Conservation (phyloP, 1,140 invertebrate species). For the Anthonomus grandis region DNA sequence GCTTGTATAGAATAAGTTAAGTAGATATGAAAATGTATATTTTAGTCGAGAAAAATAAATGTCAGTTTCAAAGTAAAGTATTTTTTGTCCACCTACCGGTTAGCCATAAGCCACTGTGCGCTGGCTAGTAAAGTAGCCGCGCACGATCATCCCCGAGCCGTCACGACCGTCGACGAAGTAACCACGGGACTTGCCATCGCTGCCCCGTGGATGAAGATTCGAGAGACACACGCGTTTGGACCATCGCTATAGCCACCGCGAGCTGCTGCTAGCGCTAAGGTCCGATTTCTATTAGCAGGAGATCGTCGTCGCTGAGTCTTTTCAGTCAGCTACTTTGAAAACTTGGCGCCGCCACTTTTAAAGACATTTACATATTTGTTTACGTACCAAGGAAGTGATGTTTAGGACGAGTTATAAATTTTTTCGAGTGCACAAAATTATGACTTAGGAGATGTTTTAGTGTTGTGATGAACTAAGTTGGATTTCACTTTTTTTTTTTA, state of each 20-base stretch:
- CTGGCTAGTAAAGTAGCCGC: conserved; percentile 48
- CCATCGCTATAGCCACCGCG: conserved; percentile 47
- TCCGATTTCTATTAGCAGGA: conserved; percentile 33
- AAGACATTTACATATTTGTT: no score
- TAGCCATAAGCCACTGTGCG: no score
- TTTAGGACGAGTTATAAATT: conserved; percentile 8
- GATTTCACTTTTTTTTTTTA: no score
- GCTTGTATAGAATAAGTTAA: no score
- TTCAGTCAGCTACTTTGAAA: not conserved
- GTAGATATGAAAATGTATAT: no score
- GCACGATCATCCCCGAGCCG: conserved; percentile 31
- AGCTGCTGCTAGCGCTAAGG: no score
- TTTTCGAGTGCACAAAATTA: conserved; percentile 18
- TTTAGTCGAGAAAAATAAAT: no score
- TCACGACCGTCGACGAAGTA: conserved; percentile 32
- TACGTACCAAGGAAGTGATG: no score
- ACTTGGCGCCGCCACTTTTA: no score
- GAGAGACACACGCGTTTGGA: conserved; percentile 49
- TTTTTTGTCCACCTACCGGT: no score
- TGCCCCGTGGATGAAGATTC: conserved; percentile 37
- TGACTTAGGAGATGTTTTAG: conserved; percentile 22
- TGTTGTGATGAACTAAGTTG: no score
- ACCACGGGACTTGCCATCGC: conserved; percentile 38
- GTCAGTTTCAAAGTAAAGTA: no score
- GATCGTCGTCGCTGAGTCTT: not conserved